Conservation (phyloP, 1,140 invertebrate species). For the Lepidurus arcticus region DNA sequence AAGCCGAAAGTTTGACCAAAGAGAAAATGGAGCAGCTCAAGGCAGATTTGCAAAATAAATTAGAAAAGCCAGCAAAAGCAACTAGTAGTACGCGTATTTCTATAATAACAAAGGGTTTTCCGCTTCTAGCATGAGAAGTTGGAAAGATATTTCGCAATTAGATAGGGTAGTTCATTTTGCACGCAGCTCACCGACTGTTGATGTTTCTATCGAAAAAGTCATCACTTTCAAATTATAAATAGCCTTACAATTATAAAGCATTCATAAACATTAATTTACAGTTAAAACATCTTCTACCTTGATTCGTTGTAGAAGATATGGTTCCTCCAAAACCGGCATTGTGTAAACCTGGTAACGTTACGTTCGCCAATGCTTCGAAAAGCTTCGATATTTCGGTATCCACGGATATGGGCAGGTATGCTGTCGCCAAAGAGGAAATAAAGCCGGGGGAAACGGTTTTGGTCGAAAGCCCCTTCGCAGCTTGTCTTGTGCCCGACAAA, state of each 20-base stretch:
- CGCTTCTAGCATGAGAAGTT: not conserved
- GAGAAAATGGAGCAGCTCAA: not conserved
- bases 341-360: not conserved
- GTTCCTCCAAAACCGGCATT: not conserved
- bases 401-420: conserved; percentile 53
- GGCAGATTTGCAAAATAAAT: not conserved
- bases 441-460: conserved; percentile 60
- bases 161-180: no score
- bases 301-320: not conserved
- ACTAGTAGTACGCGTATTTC: not conserved
- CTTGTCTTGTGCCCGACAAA: conserved; percentile 64
- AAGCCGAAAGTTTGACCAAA: conserved; percentile 46
- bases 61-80: not conserved
- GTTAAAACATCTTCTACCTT: not conserved
- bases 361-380: conserved; percentile 26
- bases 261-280: not conserved
- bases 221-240: no score
- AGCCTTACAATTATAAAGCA: no score
- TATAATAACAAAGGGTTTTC: no score
- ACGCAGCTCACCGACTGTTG: no score
- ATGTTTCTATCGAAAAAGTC: no score
- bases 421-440: conserved; percentile 57
- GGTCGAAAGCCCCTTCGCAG: conserved; percentile 63
- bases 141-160: not conserved
- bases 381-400: conserved; percentile 44